A percentile compares a stretch with the other conserved stretches of the same genome.
These are phyloP conservation scores for Kryphioiulus occultus DNA, from an alignment of 2,888 invertebrate genomes.

Conservation along the genomic window DNA sequence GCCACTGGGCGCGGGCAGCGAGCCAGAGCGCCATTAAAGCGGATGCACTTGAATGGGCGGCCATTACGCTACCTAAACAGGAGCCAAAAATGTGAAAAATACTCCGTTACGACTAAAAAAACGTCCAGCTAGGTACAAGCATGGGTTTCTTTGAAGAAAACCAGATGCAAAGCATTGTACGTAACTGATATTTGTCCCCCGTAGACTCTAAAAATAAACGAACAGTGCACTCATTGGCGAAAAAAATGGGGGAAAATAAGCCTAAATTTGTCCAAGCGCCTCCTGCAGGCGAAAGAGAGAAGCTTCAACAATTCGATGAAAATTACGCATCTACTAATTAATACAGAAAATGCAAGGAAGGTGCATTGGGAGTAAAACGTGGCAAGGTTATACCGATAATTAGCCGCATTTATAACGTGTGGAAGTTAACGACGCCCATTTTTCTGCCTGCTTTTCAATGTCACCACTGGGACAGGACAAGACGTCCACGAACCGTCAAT, in stretches of 20 bases:
- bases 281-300: neutral
- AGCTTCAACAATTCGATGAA: neutral
- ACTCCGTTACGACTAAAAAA: neutral
- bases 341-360: constrained; percentile 13
- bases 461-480: neutral
- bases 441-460: neutral
- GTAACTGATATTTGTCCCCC: constrained; percentile 19
- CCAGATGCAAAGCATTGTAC: constrained; percentile 22
- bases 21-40: constrained; percentile 11
- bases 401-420: constrained; percentile 25
- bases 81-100: constrained; percentile 11
- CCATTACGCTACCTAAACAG: constrained; percentile 31
- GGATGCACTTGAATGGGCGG: constrained; percentile 31
- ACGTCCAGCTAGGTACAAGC: neutral
- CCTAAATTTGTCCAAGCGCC: neutral
- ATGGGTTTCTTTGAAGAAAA: constrained; percentile 28
- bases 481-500: neutral
- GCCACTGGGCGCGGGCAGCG: neutral
- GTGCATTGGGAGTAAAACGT: neutral
- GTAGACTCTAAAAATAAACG: neutral
- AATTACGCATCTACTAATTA: constrained; percentile 26
- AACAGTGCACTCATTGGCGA: neutral
- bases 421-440: neutral
- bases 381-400: constrained; percentile 31
- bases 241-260: neutral